Base-by-base conservation (phyloP, 2,888 invertebrate species). In the Xanthia togata region DNA sequence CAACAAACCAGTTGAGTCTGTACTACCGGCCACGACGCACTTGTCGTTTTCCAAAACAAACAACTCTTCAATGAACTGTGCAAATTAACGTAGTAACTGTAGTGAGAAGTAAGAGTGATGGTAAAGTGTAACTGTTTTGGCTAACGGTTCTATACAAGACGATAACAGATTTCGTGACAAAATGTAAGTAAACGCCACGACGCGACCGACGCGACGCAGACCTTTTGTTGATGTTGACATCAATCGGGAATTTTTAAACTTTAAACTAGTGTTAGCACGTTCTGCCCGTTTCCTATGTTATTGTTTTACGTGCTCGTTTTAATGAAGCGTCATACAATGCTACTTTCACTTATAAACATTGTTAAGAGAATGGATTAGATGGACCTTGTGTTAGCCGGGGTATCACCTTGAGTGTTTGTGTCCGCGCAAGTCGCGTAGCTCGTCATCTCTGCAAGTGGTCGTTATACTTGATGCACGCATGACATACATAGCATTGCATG, bases 341-440 rank as follows among this genome's bases (percentile, higher is more conserved):
- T 76, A 92, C 94, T 95, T 95, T 95, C 94, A 94, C 94, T 93
- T 90, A 88, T 89, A 89, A 89, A 90, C 87, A 91, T 90, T 83
- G 85, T 70, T 88, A 89, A 91, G 94, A 93, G 95, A 95, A 94
- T 88, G 95, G 92, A 92, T 93, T 91, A 92, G 92, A 92, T 90
- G 93, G 93, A 94, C 95, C 95, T 95, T 95, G 95, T 89, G 87
- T 89, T 92, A 90, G 88, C 90, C 91, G 89, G 86, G 80, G 87
- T 82, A 87, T 93, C 87, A 92, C 95, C 95, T 95, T 95, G 95
- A 92, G 87, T 81, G 72, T 79, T 88, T 89, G 92, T 91, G 93
- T 91, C 89, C 84, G 92, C 69, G 77, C 83, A 79, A 60, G 57
- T 67, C 78, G 76, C 76, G 72, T 78, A 79, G 68, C 73, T 85